These are phyloP conservation scores for Australoheros scitulus DNA, from an alignment of 2,113 vertebrate species.

Conservation along the genomic window DNA sequence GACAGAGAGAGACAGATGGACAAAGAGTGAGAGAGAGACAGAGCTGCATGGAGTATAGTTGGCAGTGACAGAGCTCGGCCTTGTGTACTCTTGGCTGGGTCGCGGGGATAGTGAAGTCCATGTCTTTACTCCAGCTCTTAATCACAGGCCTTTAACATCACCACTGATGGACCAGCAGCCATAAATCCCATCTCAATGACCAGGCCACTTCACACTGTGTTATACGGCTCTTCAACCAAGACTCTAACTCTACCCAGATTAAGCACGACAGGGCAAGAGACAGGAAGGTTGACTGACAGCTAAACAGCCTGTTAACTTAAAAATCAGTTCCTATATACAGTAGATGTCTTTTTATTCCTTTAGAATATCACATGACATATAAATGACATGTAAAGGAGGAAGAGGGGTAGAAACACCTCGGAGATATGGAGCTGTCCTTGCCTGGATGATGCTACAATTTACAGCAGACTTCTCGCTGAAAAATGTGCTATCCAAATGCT, in stretches of 20 bases:
- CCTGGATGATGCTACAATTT: constrained; percentile 27
- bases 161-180: constrained; percentile 65
- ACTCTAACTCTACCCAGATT: constrained; percentile 64
- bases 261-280: constrained; percentile 22
- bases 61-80: constrained; percentile 53
- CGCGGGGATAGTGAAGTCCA: constrained; percentile 38
- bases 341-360: not conserved
- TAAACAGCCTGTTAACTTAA: constrained; percentile 37
- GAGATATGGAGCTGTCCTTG: constrained; percentile 40
- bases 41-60: constrained; percentile 17
- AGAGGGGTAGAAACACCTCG: not conserved
- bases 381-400: not conserved
- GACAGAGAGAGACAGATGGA: constrained; percentile 14
- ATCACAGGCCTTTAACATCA: constrained; percentile 80
- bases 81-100: constrained; percentile 63
- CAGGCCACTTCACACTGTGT: constrained; percentile 63
- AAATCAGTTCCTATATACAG: constrained; percentile 19
- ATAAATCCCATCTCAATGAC: constrained; percentile 76
- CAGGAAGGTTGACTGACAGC: constrained; percentile 49
- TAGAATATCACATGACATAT: not conserved
- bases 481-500: constrained; percentile 51
- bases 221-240: constrained; percentile 60
- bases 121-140: constrained; percentile 71
- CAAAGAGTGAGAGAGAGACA: constrained; percentile 8
- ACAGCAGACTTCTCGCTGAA: constrained; percentile 35